phyloP scores from a whole-genome alignment of 2,113 vertebrate genomes.

The Oreochromis spilurus region DNA sequence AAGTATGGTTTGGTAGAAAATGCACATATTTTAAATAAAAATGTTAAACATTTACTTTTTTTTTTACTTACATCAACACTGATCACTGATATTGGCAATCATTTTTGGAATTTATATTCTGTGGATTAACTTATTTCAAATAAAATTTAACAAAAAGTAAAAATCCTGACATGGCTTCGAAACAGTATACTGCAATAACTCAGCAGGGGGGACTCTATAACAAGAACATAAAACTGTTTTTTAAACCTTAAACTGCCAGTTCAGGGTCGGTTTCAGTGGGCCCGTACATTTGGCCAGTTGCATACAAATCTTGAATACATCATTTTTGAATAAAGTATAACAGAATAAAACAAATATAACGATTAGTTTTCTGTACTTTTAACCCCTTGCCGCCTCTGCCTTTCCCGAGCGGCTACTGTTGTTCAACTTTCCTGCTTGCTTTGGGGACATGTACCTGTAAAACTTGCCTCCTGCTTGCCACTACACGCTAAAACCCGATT shows the following conservation, averaged over 20 bases:
- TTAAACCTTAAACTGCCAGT: not conserved
- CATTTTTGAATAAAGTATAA: not conserved
- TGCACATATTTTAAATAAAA: not conserved
- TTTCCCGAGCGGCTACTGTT: not conserved
- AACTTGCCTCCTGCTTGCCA: not conserved
- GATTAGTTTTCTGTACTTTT: not conserved
- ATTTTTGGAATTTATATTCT: not conserved
- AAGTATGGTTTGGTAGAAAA: not conserved
- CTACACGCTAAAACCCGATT: conserved; percentile 52
- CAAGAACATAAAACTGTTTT: not conserved
- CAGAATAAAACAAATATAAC: fast-evolving
- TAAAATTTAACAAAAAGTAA: not conserved
- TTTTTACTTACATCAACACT: not conserved
- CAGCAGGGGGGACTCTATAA: not conserved
- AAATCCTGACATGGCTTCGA: not conserved
- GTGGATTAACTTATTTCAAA: not conserved
- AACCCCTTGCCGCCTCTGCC: not conserved
- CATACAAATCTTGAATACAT: not conserved
- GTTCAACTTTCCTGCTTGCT: not conserved
- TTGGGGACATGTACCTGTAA: not conserved
- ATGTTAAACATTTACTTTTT: not conserved
- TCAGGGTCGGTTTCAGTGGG: not conserved
- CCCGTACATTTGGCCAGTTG: not conserved
- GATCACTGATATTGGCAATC: not conserved
- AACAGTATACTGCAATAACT: not conserved